These are phyloP conservation scores for Theocolax elegans DNA, from an alignment of 1,140 invertebrate species.

Conservation along the genomic window DNA sequence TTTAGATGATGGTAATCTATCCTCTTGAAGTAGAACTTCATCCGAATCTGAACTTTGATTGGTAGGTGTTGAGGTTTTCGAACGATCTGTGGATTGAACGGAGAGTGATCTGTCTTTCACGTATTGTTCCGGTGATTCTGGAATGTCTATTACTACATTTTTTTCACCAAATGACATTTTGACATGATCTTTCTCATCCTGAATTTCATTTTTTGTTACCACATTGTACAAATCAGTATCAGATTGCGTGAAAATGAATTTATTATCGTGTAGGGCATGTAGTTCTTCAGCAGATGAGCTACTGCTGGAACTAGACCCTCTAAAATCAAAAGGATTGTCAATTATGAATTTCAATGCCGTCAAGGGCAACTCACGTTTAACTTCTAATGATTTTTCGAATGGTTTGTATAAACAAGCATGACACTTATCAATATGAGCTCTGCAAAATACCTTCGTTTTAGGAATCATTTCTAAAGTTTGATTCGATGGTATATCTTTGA, in stretches of 20 bases:
- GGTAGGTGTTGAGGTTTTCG: conserved; percentile 36
- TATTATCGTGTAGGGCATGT: neutral
- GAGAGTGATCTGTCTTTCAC: conserved; percentile 21
- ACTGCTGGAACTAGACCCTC: neutral
- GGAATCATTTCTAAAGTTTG: conserved; percentile 31
- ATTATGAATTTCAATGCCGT: neutral
- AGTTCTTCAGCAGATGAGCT: neutral
- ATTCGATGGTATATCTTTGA: neutral
- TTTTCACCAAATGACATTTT: neutral
- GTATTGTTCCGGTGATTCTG: too few species aligned
- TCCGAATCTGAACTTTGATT: conserved; percentile 51
- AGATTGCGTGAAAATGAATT: neutral
- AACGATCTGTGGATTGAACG: conserved; percentile 41
- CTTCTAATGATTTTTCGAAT: neutral
- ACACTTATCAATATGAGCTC: conserved; percentile 55
- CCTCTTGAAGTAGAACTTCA: conserved; percentile 36
- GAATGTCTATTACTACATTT: neutral
- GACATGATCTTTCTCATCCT: neutral
- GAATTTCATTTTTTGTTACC: neutral
- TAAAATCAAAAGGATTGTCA: neutral
- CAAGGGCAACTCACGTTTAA: conserved; percentile 8
- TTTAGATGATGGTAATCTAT: conserved; percentile 48
- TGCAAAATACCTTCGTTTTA: conserved; percentile 21
- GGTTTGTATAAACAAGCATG: conserved; percentile 47
- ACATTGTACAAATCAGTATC: neutral